phyloP scores from a whole-genome alignment of 1,140 invertebrate species.

The Drosophila willistoni region DNA sequence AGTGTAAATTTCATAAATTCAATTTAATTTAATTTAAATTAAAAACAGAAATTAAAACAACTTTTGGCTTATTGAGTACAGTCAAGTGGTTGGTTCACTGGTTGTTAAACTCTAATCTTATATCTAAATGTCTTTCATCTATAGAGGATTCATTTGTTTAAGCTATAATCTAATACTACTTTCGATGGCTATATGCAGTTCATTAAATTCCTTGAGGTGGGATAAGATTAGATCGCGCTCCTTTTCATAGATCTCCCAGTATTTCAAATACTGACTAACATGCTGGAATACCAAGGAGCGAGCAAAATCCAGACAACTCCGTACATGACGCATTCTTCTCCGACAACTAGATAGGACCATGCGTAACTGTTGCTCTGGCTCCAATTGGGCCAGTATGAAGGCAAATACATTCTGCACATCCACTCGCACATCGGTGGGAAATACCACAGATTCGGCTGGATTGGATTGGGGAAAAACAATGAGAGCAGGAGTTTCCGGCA shows the following conservation, averaged over 20 bases:
- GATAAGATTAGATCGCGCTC: conserved; percentile 59
- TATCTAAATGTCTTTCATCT: conserved; percentile 2
- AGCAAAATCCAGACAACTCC: conserved; percentile 71
- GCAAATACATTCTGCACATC: conserved; percentile 68
- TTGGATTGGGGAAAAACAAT: conserved; percentile 61
- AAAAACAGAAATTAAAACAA: conserved; percentile 40
- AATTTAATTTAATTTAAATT: conserved; percentile 8
- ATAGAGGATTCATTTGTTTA: conserved; percentile 3
- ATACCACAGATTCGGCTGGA: conserved; percentile 55
- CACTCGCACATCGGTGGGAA: conserved; percentile 56
- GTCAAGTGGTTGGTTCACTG: conserved; percentile 12
- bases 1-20: background rate
- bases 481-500: conserved; percentile 55
- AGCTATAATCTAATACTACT: conserved; percentile 64
- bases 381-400: conserved; percentile 66
- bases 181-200: conserved; percentile 67
- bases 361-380: conserved; percentile 63
- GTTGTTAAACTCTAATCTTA: conserved; percentile 26
- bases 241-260: conserved; percentile 63
- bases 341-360: conserved; percentile 55
- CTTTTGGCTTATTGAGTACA: conserved; percentile 46
- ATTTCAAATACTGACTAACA: conserved; percentile 61
- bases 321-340: conserved; percentile 47
- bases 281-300: conserved; percentile 64
- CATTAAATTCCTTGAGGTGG: conserved; percentile 67